phyloP scores from a whole-genome alignment of 2,113 vertebrate species.

The Lepus europaeus region DNA sequence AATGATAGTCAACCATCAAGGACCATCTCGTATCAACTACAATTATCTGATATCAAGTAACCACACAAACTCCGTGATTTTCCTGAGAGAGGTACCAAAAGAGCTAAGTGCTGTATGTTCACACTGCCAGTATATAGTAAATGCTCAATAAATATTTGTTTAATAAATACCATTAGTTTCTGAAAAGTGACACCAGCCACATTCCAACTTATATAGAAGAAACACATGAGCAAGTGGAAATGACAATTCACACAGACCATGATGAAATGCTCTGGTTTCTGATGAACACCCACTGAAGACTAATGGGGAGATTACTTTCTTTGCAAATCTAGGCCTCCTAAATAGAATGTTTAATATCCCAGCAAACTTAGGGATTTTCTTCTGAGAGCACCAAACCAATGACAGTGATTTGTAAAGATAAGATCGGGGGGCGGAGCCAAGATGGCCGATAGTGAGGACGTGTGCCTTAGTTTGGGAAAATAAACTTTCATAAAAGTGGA shows the following conservation, averaged over 20 bases:
- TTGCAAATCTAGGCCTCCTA: neutral
- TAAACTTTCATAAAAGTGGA: too few relatives aligned
- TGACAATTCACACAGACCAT: neutral
- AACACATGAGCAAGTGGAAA: neutral
- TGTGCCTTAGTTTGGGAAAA: too few relatives aligned
- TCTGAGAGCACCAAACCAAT: neutral
- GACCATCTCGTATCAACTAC: neutral
- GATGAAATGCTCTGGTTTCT: neutral
- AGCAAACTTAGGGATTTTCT: neutral
- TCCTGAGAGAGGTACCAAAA: neutral
- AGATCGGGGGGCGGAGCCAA: too few relatives aligned
- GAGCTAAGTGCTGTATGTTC: neutral
- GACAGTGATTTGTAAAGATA: neutral
- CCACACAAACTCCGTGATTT: neutral
- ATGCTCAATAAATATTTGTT: neutral
- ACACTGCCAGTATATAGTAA: neutral
- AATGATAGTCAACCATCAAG: neutral
- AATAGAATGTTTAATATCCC: neutral
- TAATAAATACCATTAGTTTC: neutral
- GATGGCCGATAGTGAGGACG: too few relatives aligned
- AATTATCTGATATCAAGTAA: neutral
- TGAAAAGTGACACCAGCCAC: neutral
- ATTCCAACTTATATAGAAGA: neutral
- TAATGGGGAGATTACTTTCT: neutral
- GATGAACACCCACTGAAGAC: neutral